phyloP scores from a whole-genome alignment of 2,797 vertebrate species.

The Dicrostonyx torquatus region DNA sequence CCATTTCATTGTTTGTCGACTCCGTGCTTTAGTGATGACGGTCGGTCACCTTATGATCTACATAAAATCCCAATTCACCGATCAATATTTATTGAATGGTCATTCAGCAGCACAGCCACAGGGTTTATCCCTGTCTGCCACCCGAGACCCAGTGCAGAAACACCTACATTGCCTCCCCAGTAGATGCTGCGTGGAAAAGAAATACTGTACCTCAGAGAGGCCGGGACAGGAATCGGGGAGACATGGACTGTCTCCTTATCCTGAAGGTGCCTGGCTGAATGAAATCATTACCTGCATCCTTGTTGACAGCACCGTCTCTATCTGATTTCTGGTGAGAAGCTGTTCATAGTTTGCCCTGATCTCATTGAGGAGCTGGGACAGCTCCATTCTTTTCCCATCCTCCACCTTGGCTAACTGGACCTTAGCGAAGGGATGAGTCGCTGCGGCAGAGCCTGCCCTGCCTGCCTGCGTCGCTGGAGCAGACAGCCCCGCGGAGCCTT shows the following conservation, averaged over 20 bases:
- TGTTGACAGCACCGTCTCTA: slow-evolving; percentile 85
- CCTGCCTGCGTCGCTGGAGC: slow-evolving; percentile 89
- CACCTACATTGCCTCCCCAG: slow-evolving; percentile 81
- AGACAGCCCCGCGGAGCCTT: slow-evolving; percentile 71
- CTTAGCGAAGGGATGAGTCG: slow-evolving; percentile 85
- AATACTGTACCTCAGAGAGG: slow-evolving; percentile 87
- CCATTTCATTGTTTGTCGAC: slow-evolving; percentile 57
- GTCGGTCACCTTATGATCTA: background rate
- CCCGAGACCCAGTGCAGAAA: slow-evolving; percentile 78
- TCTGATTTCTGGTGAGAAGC: slow-evolving; percentile 87
- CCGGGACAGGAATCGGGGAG: slow-evolving; percentile 85
- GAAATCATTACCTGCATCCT: slow-evolving; percentile 90
- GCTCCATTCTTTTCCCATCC: slow-evolving; percentile 97
- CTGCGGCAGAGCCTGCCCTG: slow-evolving; percentile 89
- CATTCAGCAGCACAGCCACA: slow-evolving; percentile 34
- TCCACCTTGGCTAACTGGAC: slow-evolving; percentile 90
- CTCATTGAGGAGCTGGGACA: slow-evolving; percentile 92
- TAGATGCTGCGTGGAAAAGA: slow-evolving; percentile 85
- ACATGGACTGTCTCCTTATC: slow-evolving; percentile 84
- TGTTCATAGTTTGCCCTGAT: slow-evolving; percentile 92
- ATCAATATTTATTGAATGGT: slow-evolving; percentile 9
- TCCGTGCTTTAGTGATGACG: slow-evolving; percentile 56
- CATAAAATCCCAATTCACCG: slow-evolving; percentile 52
- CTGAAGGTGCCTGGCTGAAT: slow-evolving; percentile 83
- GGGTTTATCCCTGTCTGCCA: slow-evolving; percentile 42